Conservation (phyloP, 2,113 vertebrate species). For the Perca flavescens region DNA sequence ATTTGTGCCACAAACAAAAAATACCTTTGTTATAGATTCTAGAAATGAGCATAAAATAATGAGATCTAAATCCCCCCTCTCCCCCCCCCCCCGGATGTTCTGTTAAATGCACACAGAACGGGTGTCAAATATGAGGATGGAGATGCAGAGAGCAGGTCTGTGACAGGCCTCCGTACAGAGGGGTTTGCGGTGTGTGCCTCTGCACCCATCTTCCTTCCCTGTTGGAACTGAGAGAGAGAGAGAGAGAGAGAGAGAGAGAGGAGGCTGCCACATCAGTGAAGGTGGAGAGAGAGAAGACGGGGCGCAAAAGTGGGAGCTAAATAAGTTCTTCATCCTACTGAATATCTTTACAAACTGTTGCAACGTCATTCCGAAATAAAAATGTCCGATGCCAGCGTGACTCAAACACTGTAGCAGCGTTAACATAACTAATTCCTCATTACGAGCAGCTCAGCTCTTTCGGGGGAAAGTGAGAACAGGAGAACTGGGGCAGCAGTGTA, state of each 20-base stretch:
- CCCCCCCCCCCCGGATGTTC: neutral
- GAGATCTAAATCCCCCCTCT: constrained; percentile 35
- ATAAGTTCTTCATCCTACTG: neutral
- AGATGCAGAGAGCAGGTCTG: constrained; percentile 11
- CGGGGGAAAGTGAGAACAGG: constrained; percentile 16
- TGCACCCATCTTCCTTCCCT: neutral
- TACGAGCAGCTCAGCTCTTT: constrained; percentile 4
- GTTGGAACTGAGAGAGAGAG: constrained; percentile 41
- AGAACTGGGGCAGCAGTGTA: neutral
- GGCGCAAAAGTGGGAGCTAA: neutral
- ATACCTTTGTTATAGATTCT: neutral
- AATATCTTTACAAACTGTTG: neutral
- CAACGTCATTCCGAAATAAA: neutral
- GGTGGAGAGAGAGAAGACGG: constrained; percentile 24
- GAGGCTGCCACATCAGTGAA: constrained; percentile 67
- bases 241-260: constrained; percentile 50
- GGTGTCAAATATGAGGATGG: constrained; percentile 12
- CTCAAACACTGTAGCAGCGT: constrained; percentile 14
- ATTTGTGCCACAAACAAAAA: neutral
- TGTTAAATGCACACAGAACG: constrained; percentile 2
- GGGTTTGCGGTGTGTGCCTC: neutral
- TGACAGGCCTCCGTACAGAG: neutral
- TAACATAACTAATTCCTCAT: constrained; percentile 11
- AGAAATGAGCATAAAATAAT: neutral
- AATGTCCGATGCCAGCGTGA: neutral